Conservation (phyloP, 1,140 invertebrate species). For the Drosophila navojoa region DNA sequence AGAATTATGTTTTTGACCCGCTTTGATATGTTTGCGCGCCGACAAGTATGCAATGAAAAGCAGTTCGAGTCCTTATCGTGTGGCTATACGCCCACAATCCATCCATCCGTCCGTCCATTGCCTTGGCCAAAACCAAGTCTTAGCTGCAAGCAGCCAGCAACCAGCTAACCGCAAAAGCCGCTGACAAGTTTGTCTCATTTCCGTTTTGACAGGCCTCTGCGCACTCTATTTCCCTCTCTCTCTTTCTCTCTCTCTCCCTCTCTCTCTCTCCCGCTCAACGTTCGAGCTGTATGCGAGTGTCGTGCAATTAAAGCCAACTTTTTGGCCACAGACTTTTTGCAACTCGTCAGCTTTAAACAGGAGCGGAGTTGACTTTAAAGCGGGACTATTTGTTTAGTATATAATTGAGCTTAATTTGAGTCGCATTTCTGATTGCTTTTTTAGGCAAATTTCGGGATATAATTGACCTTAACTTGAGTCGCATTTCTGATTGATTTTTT, state of each 20-base stretch:
- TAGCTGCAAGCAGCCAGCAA: slow-evolving; percentile 10
- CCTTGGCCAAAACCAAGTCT: slow-evolving; percentile 24
- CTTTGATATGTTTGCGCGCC: slow-evolving; percentile 45
- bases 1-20: slow-evolving; percentile 70
- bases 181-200: slow-evolving; percentile 71
- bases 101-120: slow-evolving; percentile 4
- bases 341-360: slow-evolving; percentile 3
- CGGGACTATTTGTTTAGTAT: not conserved
- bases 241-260: too few relatives aligned
- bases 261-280: too few relatives aligned
- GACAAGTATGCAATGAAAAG: slow-evolving; percentile 52
- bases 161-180: slow-evolving; percentile 42
- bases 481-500: too few relatives aligned
- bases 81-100: slow-evolving; percentile 4
- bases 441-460: too few relatives aligned
- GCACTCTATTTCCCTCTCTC: too few relatives aligned
- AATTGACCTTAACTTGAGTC: too few relatives aligned
- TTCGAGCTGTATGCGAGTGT: slow-evolving; percentile 27
- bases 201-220: slow-evolving; percentile 50
- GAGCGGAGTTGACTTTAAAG: slow-evolving; percentile 9
- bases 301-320: slow-evolving; percentile 71
- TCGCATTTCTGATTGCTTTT: too few relatives aligned
- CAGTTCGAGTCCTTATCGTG: slow-evolving; percentile 28
- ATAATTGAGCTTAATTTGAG: not conserved
- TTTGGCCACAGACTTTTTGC: slow-evolving; percentile 5